phyloP scores from a whole-genome alignment of 37 sponge, comb jelly and placozoan genomes.

The Halichondria panicea region DNA sequence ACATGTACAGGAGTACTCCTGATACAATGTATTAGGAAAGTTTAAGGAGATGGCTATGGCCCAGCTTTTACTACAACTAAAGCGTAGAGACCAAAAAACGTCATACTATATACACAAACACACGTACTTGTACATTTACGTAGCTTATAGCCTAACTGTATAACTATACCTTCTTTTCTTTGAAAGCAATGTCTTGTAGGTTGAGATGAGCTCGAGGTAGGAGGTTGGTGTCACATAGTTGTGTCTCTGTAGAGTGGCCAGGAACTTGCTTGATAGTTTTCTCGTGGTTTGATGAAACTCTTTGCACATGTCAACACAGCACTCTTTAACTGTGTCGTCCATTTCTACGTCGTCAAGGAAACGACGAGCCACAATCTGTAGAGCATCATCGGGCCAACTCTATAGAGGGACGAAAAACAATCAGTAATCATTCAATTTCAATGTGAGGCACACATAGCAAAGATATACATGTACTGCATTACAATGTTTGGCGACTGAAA shows the following conservation, averaged over 20 bases:
- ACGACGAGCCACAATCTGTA: slow-evolving; percentile 91
- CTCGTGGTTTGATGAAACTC: slow-evolving; percentile 90
- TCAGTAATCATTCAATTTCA: background rate
- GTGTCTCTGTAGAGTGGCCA: slow-evolving; percentile 79
- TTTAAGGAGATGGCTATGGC: background rate
- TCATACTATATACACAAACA: too few relatives aligned
- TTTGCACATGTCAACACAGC: slow-evolving; percentile 94
- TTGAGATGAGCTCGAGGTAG: slow-evolving; percentile 95
- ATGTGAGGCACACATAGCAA: background rate
- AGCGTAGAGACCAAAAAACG: too few relatives aligned
- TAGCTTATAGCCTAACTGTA: background rate
- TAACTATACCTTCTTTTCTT: slow-evolving; percentile 77
- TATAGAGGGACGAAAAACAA: slow-evolving; percentile 4
- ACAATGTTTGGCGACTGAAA: too few relatives aligned
- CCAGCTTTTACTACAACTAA: too few relatives aligned
- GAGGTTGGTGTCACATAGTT: slow-evolving; percentile 99
- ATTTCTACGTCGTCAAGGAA: slow-evolving; percentile 96
- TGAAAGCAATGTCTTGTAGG: slow-evolving; percentile 90
- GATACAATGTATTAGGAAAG: background rate
- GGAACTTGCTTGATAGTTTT: slow-evolving; percentile 72
- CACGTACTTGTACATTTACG: background rate
- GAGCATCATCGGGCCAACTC: slow-evolving; percentile 98
- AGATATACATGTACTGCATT: too few relatives aligned
- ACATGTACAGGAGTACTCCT: background rate
- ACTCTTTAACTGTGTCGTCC: slow-evolving; percentile 58